Base-by-base conservation (phyloP, 1,140 invertebrate species). In the Magallana angulata region DNA sequence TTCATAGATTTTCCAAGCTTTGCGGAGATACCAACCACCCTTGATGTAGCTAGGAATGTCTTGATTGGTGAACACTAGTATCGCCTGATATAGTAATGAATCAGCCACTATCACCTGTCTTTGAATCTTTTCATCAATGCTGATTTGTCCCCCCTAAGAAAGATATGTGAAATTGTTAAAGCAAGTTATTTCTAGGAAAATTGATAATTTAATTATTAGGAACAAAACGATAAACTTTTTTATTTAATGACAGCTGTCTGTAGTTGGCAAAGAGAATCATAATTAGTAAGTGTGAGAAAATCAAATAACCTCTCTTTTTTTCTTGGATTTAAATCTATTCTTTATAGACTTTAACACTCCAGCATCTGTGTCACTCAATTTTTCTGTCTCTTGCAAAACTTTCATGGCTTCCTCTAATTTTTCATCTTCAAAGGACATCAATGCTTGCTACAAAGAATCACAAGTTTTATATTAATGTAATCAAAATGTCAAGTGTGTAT, bases 1-100 rank as follows among this genome's bases (percentile, higher is more conserved):
- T 86, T 97, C 96, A 92, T 97, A 97, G 87, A 97, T 95, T 91
- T 97, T 96, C 96, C 97, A 97, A 0, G 97, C 97, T 93, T 96
- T 97, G 12, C 97, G 93, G 76, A 97, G 93, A 87, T 96, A 96
- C 97, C 97, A 97, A 7, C 96, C 97, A 11, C 96, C 97, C 89
- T 96, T 96, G 16, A 97, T 96, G 91, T 96, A 97, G 62, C 96
- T 96, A 1, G 96, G 95, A 9, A 97, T 94, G 92, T 97, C 97
- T 92, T 97, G 96, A 89, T 96, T 96, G 0, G 96, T 94, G 87
- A 97, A 96, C 9, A 96, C 96, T 8, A 97, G 93, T 85, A 97
- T 95, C 4, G 97, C 96, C 57, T 96, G 95, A 91, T 96, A 96
- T 1, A 97, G 96, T 92, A 97, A 96, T 80, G 96, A 96, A 93